Conservation (phyloP, 2,888 invertebrate species). For the Choristoneura rosaceana region DNA sequence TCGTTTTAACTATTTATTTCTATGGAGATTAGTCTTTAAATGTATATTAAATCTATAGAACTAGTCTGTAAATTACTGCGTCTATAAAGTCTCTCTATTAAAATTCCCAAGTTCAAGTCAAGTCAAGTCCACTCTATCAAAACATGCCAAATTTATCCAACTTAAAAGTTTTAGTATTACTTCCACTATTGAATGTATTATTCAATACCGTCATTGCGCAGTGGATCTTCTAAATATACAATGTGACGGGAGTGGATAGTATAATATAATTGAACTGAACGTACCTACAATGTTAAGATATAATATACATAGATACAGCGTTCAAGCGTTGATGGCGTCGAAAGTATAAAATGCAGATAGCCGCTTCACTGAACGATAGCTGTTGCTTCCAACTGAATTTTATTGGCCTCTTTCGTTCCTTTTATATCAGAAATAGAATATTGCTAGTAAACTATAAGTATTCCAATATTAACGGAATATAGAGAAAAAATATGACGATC, state of each 20-base stretch:
- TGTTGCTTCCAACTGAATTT: constrained; percentile 69
- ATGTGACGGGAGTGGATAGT: constrained; percentile 55
- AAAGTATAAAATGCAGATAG: constrained; percentile 79
- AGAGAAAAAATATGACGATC: constrained; percentile 43
- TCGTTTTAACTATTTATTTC: constrained; percentile 48
- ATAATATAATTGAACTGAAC: constrained; percentile 45
- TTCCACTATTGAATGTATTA: constrained; percentile 53
- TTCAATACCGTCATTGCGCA: constrained; percentile 60
- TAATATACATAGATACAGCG: constrained; percentile 53
- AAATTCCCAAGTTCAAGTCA: background rate
- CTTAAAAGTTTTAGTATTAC: constrained; percentile 15
- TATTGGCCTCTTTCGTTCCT: constrained; percentile 65
- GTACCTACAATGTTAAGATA: constrained; percentile 67
- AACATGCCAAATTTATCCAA: too few relatives aligned
- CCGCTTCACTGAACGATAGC: constrained; percentile 70
- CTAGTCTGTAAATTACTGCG: background rate
- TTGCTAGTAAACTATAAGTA: constrained; percentile 10
- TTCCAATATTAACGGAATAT: constrained; percentile 32
- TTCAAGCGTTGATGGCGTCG: constrained; percentile 60
- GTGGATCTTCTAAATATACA: constrained; percentile 66
- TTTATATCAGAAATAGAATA: constrained; percentile 53
- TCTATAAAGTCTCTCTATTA: background rate
- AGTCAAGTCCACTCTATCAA: too few relatives aligned
- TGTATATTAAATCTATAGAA: background rate
- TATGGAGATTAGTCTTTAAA: constrained; percentile 37